These are phyloP conservation scores for Pangasius mekongensis DNA, from an alignment of 2,797 vertebrate genomes.

Conservation along the genomic window DNA sequence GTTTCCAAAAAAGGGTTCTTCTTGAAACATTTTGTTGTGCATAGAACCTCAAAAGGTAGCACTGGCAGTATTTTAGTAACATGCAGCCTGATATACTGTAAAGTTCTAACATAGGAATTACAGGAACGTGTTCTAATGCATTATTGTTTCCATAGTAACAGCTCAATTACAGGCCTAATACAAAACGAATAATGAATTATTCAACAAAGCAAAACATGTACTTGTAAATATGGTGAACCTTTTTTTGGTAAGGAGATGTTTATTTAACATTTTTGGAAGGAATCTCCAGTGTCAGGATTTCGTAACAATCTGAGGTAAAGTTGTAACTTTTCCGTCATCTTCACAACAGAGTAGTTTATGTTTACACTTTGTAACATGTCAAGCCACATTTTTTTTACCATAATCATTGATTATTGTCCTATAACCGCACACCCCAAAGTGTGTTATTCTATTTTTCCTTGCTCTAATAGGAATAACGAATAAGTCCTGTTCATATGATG, in stretches of 20 bases:
- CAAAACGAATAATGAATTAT: not conserved
- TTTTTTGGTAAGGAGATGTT: not conserved
- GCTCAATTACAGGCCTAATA: not conserved
- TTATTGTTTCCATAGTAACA: not conserved
- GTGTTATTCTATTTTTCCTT: not conserved
- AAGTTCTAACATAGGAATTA: not conserved
- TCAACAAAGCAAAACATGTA: not conserved
- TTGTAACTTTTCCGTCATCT: not conserved
- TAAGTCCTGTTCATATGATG: not conserved
- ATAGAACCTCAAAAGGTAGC: not conserved
- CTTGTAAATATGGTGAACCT: not conserved
- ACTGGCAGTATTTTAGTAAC: not conserved
- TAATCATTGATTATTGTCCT: not conserved
- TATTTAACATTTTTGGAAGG: not conserved
- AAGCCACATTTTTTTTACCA: too few species aligned
- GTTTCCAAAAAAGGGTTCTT: not conserved
- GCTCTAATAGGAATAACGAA: not conserved
- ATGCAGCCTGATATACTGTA: not conserved
- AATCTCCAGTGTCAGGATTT: not conserved
- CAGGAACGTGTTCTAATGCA: not conserved
- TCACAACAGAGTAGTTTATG: too few species aligned
- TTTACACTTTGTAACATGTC: too few species aligned
- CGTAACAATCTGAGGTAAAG: not conserved
- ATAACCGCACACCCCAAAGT: not conserved
- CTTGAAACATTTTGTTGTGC: not conserved